These are phyloP conservation scores for Enteromius trimaculatus DNA, from an alignment of 2,797 vertebrate genomes.

Conservation along the genomic window DNA sequence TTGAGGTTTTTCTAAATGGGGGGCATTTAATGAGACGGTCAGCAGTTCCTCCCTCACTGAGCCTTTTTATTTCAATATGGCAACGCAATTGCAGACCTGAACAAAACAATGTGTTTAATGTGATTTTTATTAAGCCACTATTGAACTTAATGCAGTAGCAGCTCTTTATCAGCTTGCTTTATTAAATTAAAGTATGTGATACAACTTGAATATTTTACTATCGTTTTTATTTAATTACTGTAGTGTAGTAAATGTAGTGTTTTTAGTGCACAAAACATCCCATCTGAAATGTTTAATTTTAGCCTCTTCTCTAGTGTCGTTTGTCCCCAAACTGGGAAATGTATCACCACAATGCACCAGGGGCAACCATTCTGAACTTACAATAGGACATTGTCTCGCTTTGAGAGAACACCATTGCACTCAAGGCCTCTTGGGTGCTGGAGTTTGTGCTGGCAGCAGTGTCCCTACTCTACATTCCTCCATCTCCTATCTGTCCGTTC, in stretches of 20 bases:
- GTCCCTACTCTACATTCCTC: constrained; percentile 38
- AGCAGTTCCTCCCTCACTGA: neutral
- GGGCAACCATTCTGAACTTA: constrained; percentile 22
- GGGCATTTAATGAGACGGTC: neutral
- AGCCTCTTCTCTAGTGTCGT: neutral
- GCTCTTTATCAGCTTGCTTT: constrained; percentile 30
- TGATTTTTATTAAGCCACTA: neutral
- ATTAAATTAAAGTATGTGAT: neutral
- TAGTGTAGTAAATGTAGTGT: neutral
- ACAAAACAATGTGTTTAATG: neutral
- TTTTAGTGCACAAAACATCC: neutral
- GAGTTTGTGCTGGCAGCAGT: constrained; percentile 37
- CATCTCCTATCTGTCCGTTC: constrained; percentile 30
- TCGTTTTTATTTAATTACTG: neutral
- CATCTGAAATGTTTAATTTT: neutral
- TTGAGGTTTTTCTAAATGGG: neutral
- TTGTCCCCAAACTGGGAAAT: neutral
- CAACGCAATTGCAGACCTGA: neutral
- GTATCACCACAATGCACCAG: neutral
- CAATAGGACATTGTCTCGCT: constrained; percentile 25
- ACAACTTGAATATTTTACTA: neutral
- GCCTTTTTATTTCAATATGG: neutral
- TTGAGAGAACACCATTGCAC: neutral
- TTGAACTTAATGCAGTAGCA: constrained; percentile 9
- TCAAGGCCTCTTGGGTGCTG: constrained; percentile 24